Conservation (phyloP, 2,888 invertebrate species). For the Chrysodeixis includens region DNA sequence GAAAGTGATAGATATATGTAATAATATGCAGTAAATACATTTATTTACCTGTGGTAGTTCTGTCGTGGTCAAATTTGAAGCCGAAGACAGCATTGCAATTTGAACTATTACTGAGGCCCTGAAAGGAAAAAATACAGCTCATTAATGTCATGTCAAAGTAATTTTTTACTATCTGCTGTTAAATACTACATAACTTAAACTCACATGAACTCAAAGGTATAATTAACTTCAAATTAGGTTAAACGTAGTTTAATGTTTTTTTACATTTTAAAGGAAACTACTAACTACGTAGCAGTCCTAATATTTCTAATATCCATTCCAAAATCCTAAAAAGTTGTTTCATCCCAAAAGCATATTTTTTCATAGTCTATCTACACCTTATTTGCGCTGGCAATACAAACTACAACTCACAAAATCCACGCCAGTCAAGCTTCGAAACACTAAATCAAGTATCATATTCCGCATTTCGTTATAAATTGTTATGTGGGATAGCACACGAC, state of each 20-base stretch:
- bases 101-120: conserved; percentile 76
- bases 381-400: neutral
- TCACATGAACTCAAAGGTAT: too few species aligned
- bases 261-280: too few species aligned
- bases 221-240: too few species aligned
- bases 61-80: conserved; percentile 68
- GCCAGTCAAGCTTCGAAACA: conserved; percentile 5
- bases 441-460: conserved; percentile 8
- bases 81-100: conserved; percentile 70
- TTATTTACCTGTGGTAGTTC: conserved; percentile 56
- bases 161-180: too few species aligned
- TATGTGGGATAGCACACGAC: conserved; percentile 29
- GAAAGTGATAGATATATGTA: too few species aligned
- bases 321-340: neutral
- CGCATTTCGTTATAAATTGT: conserved; percentile 35
- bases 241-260: too few species aligned
- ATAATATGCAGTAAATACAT: too few species aligned
- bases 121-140: conserved; percentile 63
- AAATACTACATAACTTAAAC: too few species aligned
- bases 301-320: too few species aligned
- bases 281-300: too few species aligned
- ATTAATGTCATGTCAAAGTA: too few species aligned
- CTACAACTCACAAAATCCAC: neutral
- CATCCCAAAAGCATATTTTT: neutral
- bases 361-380: neutral